Evolutionary conservation across 2,797 vertebrate genomes (phyloP).

Genomic region (Pseudocheirus occidentalis): DNA sequence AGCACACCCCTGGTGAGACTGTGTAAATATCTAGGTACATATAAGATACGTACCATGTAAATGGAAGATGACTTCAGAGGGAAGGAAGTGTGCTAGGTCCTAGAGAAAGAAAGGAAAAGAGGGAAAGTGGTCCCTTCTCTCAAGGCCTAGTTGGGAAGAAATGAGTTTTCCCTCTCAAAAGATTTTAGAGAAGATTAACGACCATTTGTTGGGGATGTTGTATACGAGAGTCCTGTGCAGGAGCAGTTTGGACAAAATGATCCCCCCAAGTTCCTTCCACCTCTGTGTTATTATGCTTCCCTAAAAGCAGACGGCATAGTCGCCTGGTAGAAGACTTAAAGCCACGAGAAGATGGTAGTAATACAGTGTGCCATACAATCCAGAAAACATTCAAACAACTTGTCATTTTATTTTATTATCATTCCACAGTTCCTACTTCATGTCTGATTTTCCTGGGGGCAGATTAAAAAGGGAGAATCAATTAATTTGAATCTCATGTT

Average conservation of each 20-base stretch:
- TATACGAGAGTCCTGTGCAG: neutral
- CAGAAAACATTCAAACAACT: slow-evolving; percentile 51
- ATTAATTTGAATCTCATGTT: slow-evolving; percentile 90
- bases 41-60: neutral
- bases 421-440: slow-evolving; percentile 65
- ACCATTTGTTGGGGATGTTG: neutral
- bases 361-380: neutral
- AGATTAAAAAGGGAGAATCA: slow-evolving; percentile 74
- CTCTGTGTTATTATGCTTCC: neutral
- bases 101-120: neutral
- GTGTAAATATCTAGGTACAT: neutral
- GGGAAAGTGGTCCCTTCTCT: neutral
- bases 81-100: neutral
- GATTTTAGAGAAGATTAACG: neutral
- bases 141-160: neutral
- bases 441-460: slow-evolving; percentile 62
- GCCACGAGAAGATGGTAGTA: neutral
- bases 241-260: neutral
- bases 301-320: neutral
- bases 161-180: neutral
- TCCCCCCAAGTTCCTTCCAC: neutral
- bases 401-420: slow-evolving; percentile 69
- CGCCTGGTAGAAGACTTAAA: slow-evolving; percentile 30
- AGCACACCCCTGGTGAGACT: neutral
- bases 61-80: neutral